Conservation (phyloP, 2,113 vertebrate species). For the Rhinopithecus roxellana region DNA sequence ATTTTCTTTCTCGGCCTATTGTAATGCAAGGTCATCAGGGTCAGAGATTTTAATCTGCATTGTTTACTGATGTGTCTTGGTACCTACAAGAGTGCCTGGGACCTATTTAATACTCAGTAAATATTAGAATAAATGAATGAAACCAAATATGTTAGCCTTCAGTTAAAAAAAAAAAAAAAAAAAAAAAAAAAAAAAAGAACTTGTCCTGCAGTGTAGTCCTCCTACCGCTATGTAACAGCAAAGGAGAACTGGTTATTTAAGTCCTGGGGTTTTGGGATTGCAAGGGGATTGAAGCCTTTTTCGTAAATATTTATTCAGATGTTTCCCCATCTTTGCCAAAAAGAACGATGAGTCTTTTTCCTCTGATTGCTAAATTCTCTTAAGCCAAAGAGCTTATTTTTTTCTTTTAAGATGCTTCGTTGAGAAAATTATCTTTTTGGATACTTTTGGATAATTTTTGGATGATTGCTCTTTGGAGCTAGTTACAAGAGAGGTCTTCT, state of each 20-base stretch:
- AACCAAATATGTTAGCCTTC: background rate
- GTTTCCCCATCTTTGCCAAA: background rate
- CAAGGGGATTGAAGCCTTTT: background rate
- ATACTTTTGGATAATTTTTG: too few species aligned
- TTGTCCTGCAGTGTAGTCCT: slow-evolving; percentile 49
- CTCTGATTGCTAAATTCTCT: background rate
- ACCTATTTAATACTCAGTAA: background rate
- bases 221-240: slow-evolving; percentile 11
- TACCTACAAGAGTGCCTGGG: background rate
- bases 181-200: background rate
- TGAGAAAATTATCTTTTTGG: background rate
- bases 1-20: background rate
- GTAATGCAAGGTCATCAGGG: background rate
- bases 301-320: background rate
- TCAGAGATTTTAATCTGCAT: background rate
- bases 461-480: background rate
- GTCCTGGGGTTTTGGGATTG: background rate
- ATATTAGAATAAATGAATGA: background rate
- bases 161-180: background rate
- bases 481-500: background rate
- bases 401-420: background rate
- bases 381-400: background rate
- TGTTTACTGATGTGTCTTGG: background rate
- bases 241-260: background rate
- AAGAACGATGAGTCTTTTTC: background rate